Conservation (phyloP, 2,113 vertebrate genomes). For the Plecturocebus donacophilus region DNA sequence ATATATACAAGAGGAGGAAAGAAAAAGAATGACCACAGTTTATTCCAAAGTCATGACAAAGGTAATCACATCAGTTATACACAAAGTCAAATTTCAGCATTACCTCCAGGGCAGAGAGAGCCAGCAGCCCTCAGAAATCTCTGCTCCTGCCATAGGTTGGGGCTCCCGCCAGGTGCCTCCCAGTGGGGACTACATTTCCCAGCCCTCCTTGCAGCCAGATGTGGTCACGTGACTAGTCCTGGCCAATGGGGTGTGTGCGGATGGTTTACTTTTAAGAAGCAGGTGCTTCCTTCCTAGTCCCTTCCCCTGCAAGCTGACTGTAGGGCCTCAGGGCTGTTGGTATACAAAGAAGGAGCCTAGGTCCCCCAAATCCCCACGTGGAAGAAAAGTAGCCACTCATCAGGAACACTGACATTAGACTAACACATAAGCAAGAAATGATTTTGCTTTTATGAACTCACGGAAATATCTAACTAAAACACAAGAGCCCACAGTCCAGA, state of each 20-base stretch:
- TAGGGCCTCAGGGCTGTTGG: not conserved
- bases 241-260: not conserved
- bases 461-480: not conserved
- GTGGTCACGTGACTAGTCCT: not conserved
- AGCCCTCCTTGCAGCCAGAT: not conserved
- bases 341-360: rapidly evolving
- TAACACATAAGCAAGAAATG: not conserved
- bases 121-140: not conserved
- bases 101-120: rapidly evolving
- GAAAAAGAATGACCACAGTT: not conserved
- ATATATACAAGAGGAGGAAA: not conserved
- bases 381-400: not conserved
- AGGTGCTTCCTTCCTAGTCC: no score
- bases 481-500: rapidly evolving
- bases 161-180: rapidly evolving
- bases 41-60: not conserved
- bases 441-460: not conserved
- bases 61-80: no score
- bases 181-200: not conserved
- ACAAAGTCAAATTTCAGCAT: not conserved
- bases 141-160: rapidly evolving
- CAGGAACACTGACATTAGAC: not conserved
- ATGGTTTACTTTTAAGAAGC: not conserved
- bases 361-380: rapidly evolving
- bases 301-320: rapidly evolving